Base-by-base conservation (phyloP, 1,140 invertebrate genomes). In the Drosophila bifasciata region DNA sequence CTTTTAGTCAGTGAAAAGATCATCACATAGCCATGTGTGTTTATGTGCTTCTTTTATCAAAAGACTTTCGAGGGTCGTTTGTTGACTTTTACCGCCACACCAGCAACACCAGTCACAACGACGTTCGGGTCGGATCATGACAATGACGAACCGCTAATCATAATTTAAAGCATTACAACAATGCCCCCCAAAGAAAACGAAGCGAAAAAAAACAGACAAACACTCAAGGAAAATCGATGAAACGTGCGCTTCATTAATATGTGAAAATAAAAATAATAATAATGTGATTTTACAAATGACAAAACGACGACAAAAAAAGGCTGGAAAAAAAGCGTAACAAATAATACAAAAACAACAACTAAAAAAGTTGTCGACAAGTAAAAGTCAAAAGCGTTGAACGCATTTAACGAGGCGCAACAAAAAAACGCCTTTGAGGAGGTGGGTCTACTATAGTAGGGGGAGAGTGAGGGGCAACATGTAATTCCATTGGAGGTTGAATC, bases 111-210 rank as follows among this genome's bases (percentile, higher is more conserved):
- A 57, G 23, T 23, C 3, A 36, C 32, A 36, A 36, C 11, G 32
- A 5, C 32, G 13, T 11, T 36, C 11, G 32, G 45, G 32, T 21
- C 32, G 13, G 46, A 25, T 25, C 46, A 62, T 41, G 81, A 80
- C 81, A 80, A 77, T 85, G 81, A 86, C 77, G 76, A 40, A 88
- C 81, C 74, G 74, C 83, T 81, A 88, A 86, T 81, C 83, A 86
- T 88, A 86, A 67, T 51, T 86, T 88, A 77, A 85, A 58, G 32
- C 73, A 69, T 77, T 63, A 74, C 81, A 80, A 74, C 59, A 86
- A 79, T 48, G 51, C n/a, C 28, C 44, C 46, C 39, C n/a, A n/a
- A 62, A 46, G 36, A 56, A 48, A 39, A 57, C 16, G 25, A 52
- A n/a, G n/a, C 41, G 39, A 61, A 45, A 41, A 59, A 52, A 32